These are phyloP conservation scores for Drosophila basisetae DNA, from an alignment of 2,888 invertebrate genomes.

Conservation along the genomic window DNA sequence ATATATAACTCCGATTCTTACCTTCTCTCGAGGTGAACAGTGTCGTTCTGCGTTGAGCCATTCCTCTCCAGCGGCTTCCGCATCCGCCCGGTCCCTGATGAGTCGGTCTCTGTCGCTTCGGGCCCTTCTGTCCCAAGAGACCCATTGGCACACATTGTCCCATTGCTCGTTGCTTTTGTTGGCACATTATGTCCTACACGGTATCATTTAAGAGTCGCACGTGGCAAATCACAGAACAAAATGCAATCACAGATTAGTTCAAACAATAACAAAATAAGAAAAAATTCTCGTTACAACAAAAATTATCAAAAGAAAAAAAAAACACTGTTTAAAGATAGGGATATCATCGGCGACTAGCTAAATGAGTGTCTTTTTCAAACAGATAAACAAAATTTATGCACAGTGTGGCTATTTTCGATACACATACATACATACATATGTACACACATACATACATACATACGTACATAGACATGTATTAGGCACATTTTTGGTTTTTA, in stretches of 20 bases:
- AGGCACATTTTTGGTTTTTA: constrained; percentile 8
- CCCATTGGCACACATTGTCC: constrained; percentile 85
- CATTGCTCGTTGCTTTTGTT: constrained; percentile 85
- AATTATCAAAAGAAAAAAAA: neutral
- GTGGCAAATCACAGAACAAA: constrained; percentile 25
- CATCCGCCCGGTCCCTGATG: constrained; percentile 86
- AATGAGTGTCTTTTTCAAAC: constrained; percentile 7
- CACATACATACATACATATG: constrained; percentile 14
- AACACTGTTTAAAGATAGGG: constrained; percentile 6
- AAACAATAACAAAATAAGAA: neutral
- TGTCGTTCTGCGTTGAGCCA: constrained; percentile 97
- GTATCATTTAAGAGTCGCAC: constrained; percentile 7
- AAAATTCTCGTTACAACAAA: neutral
- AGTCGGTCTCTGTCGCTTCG: constrained; percentile 86
- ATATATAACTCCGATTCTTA: constrained; percentile 20
- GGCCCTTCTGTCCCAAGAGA: constrained; percentile 85
- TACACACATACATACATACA: constrained; percentile 31
- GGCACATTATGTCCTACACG: constrained; percentile 85
- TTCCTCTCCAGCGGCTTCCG: constrained; percentile 92
- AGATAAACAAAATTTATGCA: constrained; percentile 24
- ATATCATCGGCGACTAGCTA: constrained; percentile 13
- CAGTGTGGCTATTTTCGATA: constrained; percentile 23
- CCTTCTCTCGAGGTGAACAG: constrained; percentile 99
- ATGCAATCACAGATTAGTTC: constrained; percentile 25
- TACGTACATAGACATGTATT: constrained; percentile 23